Base-by-base conservation (phyloP, 2,797 vertebrate species). In the Channallabes apus region DNA sequence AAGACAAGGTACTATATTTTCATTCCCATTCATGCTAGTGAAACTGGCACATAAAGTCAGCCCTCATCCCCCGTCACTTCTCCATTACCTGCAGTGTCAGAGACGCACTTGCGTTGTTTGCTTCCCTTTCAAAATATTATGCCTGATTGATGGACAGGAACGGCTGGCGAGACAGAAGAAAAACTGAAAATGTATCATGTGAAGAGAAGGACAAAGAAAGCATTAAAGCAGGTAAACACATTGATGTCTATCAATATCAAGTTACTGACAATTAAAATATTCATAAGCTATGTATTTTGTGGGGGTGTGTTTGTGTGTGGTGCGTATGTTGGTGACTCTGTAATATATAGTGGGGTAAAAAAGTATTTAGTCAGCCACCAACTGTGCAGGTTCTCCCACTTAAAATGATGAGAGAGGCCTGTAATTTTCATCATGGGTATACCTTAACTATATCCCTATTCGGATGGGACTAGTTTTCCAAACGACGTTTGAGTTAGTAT, bases 91-190 rank as follows among this genome's bases (percentile, higher is more conserved):
- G 24, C 71, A 59, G 71, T 82, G 71, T 58, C 79, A 80, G 67
- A 72, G 77, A 75, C 12, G 4, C 22, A 20, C 64, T 29, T 5
- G 15, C 38, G 4, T 62, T 51, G 64, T 77, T 54, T 82, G 38
- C 80, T 17, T 82, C 72, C 72, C 29, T 82, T 86, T 78, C 80
- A 69, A 86, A 86, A 79, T 79, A 79, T 75, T 61, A 29, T n/a
- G 24, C 54, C 62, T 73, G 85, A 86, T 46, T 86, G 85, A 86
- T 82, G 80, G 85, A 78, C 80, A 78, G 72, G 27, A 41, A 32
- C 64, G 54, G 73, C 71, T 69, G 72, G 51, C 24, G 32, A 5
- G 61, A 67, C 62, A 69, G 59, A 81, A 64, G 62, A 59, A 68
- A 82, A 82, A 82, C 46, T 41, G 32, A 69, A 73, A 59, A 67